phyloP scores from a whole-genome alignment of 2,888 invertebrate genomes.

The Asteroscopus sphinx region DNA sequence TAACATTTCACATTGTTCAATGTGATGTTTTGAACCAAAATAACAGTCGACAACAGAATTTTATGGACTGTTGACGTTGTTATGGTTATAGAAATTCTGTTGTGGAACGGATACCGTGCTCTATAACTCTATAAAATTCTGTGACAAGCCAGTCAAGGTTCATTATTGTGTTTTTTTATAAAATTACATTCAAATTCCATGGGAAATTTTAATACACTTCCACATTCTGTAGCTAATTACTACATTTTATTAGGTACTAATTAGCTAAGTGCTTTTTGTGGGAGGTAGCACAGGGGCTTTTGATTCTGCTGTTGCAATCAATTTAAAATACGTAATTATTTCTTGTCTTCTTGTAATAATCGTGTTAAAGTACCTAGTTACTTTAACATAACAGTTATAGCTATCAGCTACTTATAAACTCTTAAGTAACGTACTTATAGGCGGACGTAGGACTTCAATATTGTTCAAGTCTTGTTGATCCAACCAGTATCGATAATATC shows the following conservation, averaged over 20 bases:
- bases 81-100: slow-evolving; percentile 49
- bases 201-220: slow-evolving; percentile 28
- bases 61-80: slow-evolving; percentile 42
- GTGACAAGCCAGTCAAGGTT: slow-evolving; percentile 43
- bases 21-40: slow-evolving; percentile 35
- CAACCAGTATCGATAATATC: slow-evolving; percentile 17
- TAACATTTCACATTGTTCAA: slow-evolving; percentile 37
- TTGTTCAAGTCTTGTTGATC: slow-evolving; percentile 28
- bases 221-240: slow-evolving; percentile 13
- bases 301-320: not conserved
- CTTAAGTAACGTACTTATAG: slow-evolving; percentile 18
- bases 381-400: no score
- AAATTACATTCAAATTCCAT: slow-evolving; percentile 38
- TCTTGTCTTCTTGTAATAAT: no score
- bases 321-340: not conserved
- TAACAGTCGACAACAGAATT: slow-evolving; percentile 22
- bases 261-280: slow-evolving; percentile 13
- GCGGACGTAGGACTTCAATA: slow-evolving; percentile 26
- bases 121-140: slow-evolving; percentile 44
- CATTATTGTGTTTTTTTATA: slow-evolving; percentile 34
- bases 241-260: slow-evolving; percentile 1
- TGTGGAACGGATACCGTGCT: slow-evolving; percentile 64
- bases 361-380: no score
- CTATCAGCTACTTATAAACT: no score
- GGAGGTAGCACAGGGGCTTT: not conserved